Evolutionary conservation across 1,140 invertebrate species (phyloP), one percentile per base, ranked within the genome.

Genomic region (Helicoverpa armigera): DNA sequence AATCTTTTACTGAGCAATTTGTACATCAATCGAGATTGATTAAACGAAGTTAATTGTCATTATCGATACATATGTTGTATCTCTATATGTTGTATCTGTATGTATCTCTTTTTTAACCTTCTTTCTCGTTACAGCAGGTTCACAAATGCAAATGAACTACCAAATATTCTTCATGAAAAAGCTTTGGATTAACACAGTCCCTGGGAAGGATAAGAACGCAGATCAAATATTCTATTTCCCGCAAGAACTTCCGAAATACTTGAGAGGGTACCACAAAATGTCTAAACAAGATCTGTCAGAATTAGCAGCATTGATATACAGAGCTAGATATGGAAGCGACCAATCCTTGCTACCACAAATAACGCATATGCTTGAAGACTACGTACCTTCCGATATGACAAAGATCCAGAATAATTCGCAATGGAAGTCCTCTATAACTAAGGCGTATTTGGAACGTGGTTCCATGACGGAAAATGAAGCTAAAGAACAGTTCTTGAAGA

Each of bases 121-220:
- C 9, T 3, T 43, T 43, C 29, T 58, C 31, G 73, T 90, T 88
- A 85, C 85, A 95, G 92, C 86, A 82, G 94, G 95, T 18, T 82
- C 88, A 54, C 96, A 96, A 81, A 95, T 98, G 51, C 97, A 98
- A 90, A 97, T 98, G 91, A 98, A 97, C 51, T 99, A 99, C 92
- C 96, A 99, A 95, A 97, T 99, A 85, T 99, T 99, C 95, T 99
- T 99, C 91, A 99, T 99, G 98, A 98, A 98, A 90, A 99, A 99
- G 92, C 94, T 99, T 1, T 99, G 99, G 99, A 97, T 98, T 0
- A 98, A 98, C 86, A 97, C 98, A 11, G 95, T 97, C 31, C 98
- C 98, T 1, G 98, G 98, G 0, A 97, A 96, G 87, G 99, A 99
- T 93, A 93, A 95, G 61, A 98, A 98, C 93, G 98, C 98, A 9